These are phyloP conservation scores for Theropithecus gelada DNA, from an alignment of 2,113 vertebrate species.

Conservation along the genomic window DNA sequence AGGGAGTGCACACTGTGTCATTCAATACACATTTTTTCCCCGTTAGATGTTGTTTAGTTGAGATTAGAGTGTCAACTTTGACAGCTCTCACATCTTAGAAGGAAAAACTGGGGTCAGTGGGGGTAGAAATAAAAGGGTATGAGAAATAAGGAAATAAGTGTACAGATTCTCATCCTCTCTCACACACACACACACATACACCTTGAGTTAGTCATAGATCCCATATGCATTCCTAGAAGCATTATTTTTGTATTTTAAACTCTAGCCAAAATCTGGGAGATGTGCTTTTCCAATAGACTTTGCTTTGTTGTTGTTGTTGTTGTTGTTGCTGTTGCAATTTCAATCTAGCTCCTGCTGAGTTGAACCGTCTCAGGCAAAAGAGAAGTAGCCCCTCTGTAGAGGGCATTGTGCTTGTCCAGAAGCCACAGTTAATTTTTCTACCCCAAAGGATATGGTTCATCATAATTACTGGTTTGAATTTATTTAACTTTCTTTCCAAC, in stretches of 20 bases:
- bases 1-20: background rate
- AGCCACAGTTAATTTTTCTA: background rate
- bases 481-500: background rate
- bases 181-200: background rate
- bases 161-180: background rate
- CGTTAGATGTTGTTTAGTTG: conserved; percentile 59
- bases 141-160: background rate
- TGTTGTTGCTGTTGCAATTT: too few relatives aligned
- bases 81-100: conserved; percentile 30
- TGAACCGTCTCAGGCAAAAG: background rate
- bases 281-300: background rate
- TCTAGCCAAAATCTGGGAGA: background rate
- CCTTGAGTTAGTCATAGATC: background rate
- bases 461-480: background rate
- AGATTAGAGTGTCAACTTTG: conserved; percentile 56
- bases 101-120: background rate
- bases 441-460: background rate
- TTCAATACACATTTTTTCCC: background rate
- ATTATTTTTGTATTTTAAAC: conserved; percentile 20
- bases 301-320: too few relatives aligned
- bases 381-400: background rate
- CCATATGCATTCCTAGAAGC: background rate
- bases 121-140: background rate
- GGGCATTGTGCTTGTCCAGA: background rate
- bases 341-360: background rate